Evolutionary conservation across 2,797 vertebrate genomes (phyloP).

Genomic region (Eutrigla gurnardus): DNA sequence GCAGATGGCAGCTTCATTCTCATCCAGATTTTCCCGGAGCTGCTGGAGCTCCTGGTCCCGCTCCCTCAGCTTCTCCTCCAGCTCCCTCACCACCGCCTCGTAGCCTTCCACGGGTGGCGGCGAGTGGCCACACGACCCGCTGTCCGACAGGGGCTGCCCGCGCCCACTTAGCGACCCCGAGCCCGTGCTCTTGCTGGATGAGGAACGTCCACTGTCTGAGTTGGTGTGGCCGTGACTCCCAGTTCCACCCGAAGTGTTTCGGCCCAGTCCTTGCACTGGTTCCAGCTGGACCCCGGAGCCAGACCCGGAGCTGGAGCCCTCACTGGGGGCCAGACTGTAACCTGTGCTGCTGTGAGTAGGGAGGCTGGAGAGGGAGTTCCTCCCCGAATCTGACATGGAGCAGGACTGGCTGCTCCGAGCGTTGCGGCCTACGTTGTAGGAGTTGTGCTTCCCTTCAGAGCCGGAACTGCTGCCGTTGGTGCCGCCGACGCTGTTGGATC

Average conservation of each 20-base stretch:
- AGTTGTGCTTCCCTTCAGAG: conserved; percentile 87
- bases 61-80: conserved; percentile 95
- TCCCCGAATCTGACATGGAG: conserved; percentile 95
- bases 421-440: conserved; percentile 86
- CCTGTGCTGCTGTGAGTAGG: conserved; percentile 95
- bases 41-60: conserved; percentile 93
- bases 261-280: conserved; percentile 69
- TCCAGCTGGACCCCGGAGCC: conserved; percentile 74
- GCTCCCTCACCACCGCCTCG: conserved; percentile 90
- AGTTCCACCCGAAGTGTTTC: conserved; percentile 62
- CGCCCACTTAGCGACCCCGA: conserved; percentile 92
- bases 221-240: conserved; percentile 88
- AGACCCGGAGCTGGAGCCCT: conserved; percentile 81
- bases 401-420: conserved; percentile 88
- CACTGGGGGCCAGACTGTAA: conserved; percentile 89
- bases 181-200: conserved; percentile 92
- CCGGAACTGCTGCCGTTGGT: conserved; percentile 59
- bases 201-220: conserved; percentile 97
- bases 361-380: conserved; percentile 97
- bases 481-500: conserved; percentile 29
- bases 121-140: conserved; percentile 92
- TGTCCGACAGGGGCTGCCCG: conserved; percentile 90
- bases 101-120: conserved; percentile 87
- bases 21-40: conserved; percentile 94
- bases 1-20: conserved; percentile 94